phyloP scores from a whole-genome alignment of 2,888 invertebrate species.

The Phasia obesa region DNA sequence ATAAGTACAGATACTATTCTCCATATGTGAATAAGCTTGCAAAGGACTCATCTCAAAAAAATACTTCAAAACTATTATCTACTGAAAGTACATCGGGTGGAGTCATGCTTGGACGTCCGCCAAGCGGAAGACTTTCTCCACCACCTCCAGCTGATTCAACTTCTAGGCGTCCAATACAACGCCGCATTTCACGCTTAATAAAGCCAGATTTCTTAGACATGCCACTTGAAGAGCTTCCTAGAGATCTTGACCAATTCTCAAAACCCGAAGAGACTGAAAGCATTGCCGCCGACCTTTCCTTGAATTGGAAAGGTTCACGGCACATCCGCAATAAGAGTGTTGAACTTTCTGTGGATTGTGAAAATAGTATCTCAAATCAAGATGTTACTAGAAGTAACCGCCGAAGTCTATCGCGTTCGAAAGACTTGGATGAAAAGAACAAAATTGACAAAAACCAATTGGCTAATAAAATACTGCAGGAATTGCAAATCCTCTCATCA shows the following conservation, averaged over 20 bases:
- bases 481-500: slow-evolving; percentile 79
- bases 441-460: slow-evolving; percentile 78
- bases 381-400: slow-evolving; percentile 71
- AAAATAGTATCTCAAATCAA: slow-evolving; percentile 25
- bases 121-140: slow-evolving; percentile 79
- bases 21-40: slow-evolving; percentile 78
- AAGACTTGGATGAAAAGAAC: slow-evolving; percentile 72
- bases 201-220: slow-evolving; percentile 90
- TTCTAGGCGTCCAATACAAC: slow-evolving; percentile 83
- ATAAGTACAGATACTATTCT: slow-evolving; percentile 82
- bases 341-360: slow-evolving; percentile 76
- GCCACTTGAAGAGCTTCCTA: slow-evolving; percentile 85
- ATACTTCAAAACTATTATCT: slow-evolving; percentile 77
- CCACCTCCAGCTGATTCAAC: slow-evolving; percentile 75
- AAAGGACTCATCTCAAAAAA: slow-evolving; percentile 68
- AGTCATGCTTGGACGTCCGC: slow-evolving; percentile 77
- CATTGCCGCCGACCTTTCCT: slow-evolving; percentile 16
- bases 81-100: slow-evolving; percentile 71
- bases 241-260: slow-evolving; percentile 81
- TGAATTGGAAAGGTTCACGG: slow-evolving; percentile 64
- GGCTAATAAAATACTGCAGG: slow-evolving; percentile 81
- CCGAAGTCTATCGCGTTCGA: slow-evolving; percentile 76
- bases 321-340: slow-evolving; percentile 81
- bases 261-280: slow-evolving; percentile 75
- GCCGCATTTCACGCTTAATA: slow-evolving; percentile 88